Conservation (phyloP, 2,888 invertebrate genomes). For the Linnaemya tessellans region DNA sequence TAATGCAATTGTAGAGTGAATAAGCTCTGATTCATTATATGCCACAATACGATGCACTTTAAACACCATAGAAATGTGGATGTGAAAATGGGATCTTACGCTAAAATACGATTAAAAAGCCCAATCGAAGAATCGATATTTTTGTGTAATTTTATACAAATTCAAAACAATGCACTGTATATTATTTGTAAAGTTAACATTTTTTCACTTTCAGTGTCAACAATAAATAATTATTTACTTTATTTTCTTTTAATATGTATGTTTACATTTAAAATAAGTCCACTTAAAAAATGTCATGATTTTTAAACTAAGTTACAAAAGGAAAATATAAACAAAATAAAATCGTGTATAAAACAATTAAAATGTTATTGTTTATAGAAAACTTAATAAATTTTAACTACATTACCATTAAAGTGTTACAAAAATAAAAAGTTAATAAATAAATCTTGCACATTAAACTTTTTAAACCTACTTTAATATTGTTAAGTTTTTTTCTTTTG, state of each 20-base stretch:
- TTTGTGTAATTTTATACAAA: background rate
- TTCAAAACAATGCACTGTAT: background rate
- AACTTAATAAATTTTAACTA: conserved; percentile 53
- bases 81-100: too few relatives aligned
- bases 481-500: conserved; percentile 11
- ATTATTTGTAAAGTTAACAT: background rate
- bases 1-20: too few relatives aligned
- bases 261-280: conserved; percentile 52
- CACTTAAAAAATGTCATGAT: conserved; percentile 63
- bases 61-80: background rate
- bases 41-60: too few relatives aligned
- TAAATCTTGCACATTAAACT: conserved; percentile 50
- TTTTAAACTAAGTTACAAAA: conserved; percentile 35
- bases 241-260: conserved; percentile 26
- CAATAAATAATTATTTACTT: conserved; percentile 66
- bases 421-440: conserved; percentile 35
- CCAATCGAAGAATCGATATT: too few relatives aligned
- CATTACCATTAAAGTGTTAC: conserved; percentile 34
- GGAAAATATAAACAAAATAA: conserved; percentile 24
- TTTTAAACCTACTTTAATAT: conserved; percentile 33
- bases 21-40: too few relatives aligned
- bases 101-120: too few relatives aligned
- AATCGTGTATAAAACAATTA: conserved; percentile 41
- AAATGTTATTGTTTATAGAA: conserved; percentile 26
- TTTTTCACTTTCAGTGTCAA: conserved; percentile 50